Base-by-base conservation (phyloP, 2,888 invertebrate genomes). In the Tanypteryx hageni region DNA sequence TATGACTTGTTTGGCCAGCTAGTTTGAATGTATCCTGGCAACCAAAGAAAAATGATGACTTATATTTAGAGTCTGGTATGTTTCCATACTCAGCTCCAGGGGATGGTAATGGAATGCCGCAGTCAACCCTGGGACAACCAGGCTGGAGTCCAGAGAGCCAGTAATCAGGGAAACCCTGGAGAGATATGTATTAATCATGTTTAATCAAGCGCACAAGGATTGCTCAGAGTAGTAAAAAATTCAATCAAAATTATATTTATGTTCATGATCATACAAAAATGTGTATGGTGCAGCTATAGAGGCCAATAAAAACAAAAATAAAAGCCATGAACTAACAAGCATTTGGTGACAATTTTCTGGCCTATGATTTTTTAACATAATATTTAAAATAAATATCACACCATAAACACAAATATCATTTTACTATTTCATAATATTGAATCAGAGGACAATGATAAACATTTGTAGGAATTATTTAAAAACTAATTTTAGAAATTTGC, bases 11-110 rank as follows among this genome's bases (percentile, higher is more conserved):
- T 95, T 99, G 98, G 3, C 99, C 99, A 31, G 98, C 98, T 22
- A 99, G 96, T 94, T 98, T 98, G 94, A 99, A 99, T 0, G 99
- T 99, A 93, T 99, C 98, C 95, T 98, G 98, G 94, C 99, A 99
- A 64, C 99, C 98, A 94, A 99, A 99, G 96, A 98, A 98, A 96
- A 99, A 99, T 5, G 98, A 98, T 64, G 99, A 98, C 95, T 99
- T 98, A 94, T 97, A 99, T 95, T 97, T 97, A 0, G 99, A 98
- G 94, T 99, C 98, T 18, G 97, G 96, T 94, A 97, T 97, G 95
- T 98, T 97, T 0, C 99, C 98, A 94, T 99, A 99, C 95, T 98
- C 98, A 0, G 99, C 99, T 56, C 99, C 99, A 13, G 99, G 98
- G 18, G 99, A 98, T 86, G 98, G 97, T 95, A 98, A 97, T 18